Evolutionary conservation across 2,113 vertebrate genomes (phyloP).

Genomic region (Poeciliopsis prolifica): DNA sequence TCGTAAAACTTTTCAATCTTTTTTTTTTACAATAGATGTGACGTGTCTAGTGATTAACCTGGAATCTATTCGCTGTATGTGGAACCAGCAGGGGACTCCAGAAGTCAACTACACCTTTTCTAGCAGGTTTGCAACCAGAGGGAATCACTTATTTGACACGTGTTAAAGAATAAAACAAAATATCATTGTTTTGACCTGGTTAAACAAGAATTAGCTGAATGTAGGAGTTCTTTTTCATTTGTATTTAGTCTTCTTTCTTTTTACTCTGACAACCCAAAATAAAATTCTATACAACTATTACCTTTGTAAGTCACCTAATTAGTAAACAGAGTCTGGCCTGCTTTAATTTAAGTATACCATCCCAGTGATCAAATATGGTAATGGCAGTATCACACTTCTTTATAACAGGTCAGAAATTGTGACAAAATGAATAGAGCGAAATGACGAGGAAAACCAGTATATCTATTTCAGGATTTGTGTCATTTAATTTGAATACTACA

Average conservation of each 20-base stretch:
- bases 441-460: too few relatives aligned
- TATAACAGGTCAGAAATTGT: too few relatives aligned
- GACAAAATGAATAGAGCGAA: too few relatives aligned
- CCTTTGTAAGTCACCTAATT: neutral
- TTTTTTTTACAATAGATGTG: conserved; percentile 50
- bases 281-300: neutral
- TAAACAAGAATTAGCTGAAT: neutral
- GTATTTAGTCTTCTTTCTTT: too few relatives aligned
- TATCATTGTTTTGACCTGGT: neutral
- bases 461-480: too few relatives aligned
- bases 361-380: too few relatives aligned
- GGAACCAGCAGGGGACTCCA: conserved; percentile 33
- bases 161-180: neutral
- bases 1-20: neutral
- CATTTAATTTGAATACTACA: too few relatives aligned
- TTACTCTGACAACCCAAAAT: neutral
- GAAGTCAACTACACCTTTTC: conserved; percentile 57
- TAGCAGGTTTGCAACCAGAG: conserved; percentile 35
- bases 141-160: neutral
- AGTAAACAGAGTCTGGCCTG: neutral
- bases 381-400: too few relatives aligned
- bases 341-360: neutral
- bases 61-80: conserved; percentile 49
- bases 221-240: too few relatives aligned
- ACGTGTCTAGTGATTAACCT: conserved; percentile 53